Conservation (phyloP, 1,140 invertebrate genomes). For the Leucophenga varia region DNA sequence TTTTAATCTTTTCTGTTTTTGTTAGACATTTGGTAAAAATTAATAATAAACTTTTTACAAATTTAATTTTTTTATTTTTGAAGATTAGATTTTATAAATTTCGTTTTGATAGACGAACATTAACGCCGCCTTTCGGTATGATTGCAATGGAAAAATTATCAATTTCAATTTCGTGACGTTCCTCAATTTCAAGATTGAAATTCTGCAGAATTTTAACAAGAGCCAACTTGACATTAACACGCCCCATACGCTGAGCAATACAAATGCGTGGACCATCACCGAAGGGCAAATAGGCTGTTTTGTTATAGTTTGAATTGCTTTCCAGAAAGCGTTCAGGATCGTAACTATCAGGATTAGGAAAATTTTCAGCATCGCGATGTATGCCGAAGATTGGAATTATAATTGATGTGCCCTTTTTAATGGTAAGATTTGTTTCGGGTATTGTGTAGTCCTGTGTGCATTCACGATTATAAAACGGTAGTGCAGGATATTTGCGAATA, state of each 20-base stretch:
- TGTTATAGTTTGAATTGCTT: slow-evolving; percentile 49
- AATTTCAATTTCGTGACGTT: slow-evolving; percentile 23
- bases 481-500: slow-evolving; percentile 63
- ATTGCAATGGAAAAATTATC: slow-evolving; percentile 27
- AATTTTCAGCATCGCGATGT: slow-evolving; percentile 61
- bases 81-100: no score
- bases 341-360: slow-evolving; percentile 65
- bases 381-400: slow-evolving; percentile 55
- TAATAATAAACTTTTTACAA: no score
- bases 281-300: slow-evolving; percentile 65
- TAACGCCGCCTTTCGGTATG: slow-evolving; percentile 33
- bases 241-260: slow-evolving; percentile 39
- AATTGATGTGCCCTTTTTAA: slow-evolving; percentile 58
- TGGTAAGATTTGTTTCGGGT: slow-evolving; percentile 44
- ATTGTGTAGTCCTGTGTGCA: slow-evolving; percentile 56
- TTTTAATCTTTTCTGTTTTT: no score
- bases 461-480: slow-evolving; percentile 58
- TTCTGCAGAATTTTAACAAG: slow-evolving; percentile 36
- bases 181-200: slow-evolving; percentile 38
- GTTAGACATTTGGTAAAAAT: no score
- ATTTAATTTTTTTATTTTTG: no score
- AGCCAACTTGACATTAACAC: slow-evolving; percentile 32
- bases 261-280: slow-evolving; percentile 67
- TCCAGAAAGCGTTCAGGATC: slow-evolving; percentile 66
- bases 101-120: slow-evolving; percentile 37